These are phyloP conservation scores for Cryptoprocta ferox DNA, from an alignment of 2,797 vertebrate species.

Conservation along the genomic window DNA sequence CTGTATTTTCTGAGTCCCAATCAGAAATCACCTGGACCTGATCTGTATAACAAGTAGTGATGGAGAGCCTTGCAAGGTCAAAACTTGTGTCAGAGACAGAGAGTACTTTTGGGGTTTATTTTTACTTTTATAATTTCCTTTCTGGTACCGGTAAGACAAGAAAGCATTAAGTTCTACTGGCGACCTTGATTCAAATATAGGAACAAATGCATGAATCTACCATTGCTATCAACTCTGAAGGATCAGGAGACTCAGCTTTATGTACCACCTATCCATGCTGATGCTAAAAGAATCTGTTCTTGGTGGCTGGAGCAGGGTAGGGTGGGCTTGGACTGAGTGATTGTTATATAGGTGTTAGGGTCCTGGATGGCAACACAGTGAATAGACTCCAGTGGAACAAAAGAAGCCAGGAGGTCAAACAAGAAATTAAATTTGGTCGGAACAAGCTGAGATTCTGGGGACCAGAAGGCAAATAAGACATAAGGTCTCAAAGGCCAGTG, in stretches of 20 bases:
- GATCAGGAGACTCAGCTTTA: slow-evolving; percentile 29
- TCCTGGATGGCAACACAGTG: background rate
- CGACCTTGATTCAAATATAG: slow-evolving; percentile 25
- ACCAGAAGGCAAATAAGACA: background rate
- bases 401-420: background rate
- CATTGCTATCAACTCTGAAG: slow-evolving; percentile 5
- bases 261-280: background rate
- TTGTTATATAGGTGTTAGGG: background rate
- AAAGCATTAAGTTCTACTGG: slow-evolving; percentile 53
- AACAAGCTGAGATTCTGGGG: background rate
- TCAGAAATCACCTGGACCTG: background rate
- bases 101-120: slow-evolving; percentile 43
- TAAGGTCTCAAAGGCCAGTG: background rate
- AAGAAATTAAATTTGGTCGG: background rate
- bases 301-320: background rate
- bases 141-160: slow-evolving; percentile 24
- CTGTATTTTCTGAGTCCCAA: background rate
- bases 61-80: slow-evolving; percentile 1
- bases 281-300: slow-evolving; percentile 46
- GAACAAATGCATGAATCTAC: background rate
- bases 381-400: background rate
- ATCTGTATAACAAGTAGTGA: slow-evolving; percentile 8
- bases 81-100: slow-evolving; percentile 40
- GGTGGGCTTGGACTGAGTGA: background rate
- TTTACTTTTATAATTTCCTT: slow-evolving; percentile 44